Conservation (phyloP, 2,797 vertebrate species). For the Scolopax bukidnonensis region DNA sequence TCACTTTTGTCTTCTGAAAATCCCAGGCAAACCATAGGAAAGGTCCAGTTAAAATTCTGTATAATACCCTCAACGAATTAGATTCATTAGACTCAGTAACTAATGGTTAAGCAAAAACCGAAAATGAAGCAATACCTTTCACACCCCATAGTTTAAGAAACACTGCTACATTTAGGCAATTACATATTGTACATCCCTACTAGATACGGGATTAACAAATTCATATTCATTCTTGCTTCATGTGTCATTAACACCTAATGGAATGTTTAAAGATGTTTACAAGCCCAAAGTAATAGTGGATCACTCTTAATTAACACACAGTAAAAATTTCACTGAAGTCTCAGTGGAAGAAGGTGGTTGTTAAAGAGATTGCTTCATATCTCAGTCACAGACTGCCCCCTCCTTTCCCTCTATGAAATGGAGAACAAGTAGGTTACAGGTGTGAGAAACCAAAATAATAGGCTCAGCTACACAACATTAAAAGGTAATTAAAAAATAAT, state of each 20-base stretch:
- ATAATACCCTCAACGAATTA: accelerated
- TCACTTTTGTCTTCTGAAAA: background rate
- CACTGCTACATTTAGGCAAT: background rate
- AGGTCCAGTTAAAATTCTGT: background rate
- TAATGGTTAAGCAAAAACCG: background rate
- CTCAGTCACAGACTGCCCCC: slow-evolving; percentile 41
- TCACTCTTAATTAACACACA: slow-evolving; percentile 52
- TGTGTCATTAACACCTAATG: slow-evolving; percentile 50
- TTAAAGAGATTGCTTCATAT: slow-evolving; percentile 5
- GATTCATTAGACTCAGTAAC: background rate
- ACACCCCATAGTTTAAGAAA: background rate
- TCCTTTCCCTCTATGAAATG: slow-evolving; percentile 16
- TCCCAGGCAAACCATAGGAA: background rate
- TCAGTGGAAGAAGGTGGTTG: slow-evolving; percentile 4
- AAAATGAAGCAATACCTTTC: background rate
- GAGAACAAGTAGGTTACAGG: slow-evolving; percentile 37
- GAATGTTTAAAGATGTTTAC: slow-evolving; percentile 53
- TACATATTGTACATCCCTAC: background rate
- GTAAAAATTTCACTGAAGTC: slow-evolving; percentile 1
- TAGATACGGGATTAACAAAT: background rate
- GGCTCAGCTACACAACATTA: background rate
- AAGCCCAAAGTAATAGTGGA: slow-evolving; percentile 48
- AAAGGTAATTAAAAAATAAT: background rate
- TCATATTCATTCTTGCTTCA: slow-evolving; percentile 11
- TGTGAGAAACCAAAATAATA: slow-evolving; percentile 25